phyloP scores from a whole-genome alignment of 2,113 vertebrate species.

The Periophthalmus modestus region DNA sequence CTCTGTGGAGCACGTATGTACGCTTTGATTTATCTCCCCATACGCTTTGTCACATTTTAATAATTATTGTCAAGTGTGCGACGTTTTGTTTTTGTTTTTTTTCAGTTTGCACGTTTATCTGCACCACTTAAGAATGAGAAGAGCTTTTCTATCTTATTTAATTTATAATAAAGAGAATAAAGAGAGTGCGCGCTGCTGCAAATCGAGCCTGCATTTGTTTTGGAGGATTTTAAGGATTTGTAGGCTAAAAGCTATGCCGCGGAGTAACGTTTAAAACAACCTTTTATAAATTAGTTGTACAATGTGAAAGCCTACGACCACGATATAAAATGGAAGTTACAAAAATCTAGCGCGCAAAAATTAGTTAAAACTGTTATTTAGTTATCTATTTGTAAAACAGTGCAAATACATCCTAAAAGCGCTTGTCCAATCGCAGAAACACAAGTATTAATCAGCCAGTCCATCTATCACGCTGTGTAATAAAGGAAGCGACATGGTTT shows the following conservation, averaged over 20 bases:
- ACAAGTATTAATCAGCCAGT: constrained; percentile 96
- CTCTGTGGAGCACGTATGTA: constrained; percentile 80
- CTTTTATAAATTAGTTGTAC: neutral
- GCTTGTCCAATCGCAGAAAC: constrained; percentile 98
- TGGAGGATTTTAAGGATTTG: neutral
- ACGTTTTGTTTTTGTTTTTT: neutral
- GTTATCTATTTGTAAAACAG: constrained; percentile 67
- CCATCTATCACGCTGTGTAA: constrained; percentile 97
- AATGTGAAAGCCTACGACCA: neutral
- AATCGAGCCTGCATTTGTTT: neutral
- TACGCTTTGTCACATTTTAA: constrained; percentile 29
- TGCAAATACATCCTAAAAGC: constrained; percentile 89
- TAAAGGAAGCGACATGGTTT: constrained; percentile 97
- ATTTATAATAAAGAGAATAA: neutral
- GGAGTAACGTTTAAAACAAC: neutral
- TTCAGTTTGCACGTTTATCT: constrained; percentile 1
- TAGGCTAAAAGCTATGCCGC: neutral
- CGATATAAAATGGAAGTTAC: neutral
- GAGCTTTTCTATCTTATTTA: constrained; percentile 8
- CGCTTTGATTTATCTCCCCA: constrained; percentile 34
- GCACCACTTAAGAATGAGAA: constrained; percentile 20
- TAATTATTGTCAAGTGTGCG: constrained; percentile 4
- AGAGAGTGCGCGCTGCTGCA: constrained; percentile 10
- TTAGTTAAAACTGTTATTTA: neutral
- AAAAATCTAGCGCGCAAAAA: neutral